phyloP scores from a whole-genome alignment of 2,797 vertebrate species.

The Rallus crepitans region DNA sequence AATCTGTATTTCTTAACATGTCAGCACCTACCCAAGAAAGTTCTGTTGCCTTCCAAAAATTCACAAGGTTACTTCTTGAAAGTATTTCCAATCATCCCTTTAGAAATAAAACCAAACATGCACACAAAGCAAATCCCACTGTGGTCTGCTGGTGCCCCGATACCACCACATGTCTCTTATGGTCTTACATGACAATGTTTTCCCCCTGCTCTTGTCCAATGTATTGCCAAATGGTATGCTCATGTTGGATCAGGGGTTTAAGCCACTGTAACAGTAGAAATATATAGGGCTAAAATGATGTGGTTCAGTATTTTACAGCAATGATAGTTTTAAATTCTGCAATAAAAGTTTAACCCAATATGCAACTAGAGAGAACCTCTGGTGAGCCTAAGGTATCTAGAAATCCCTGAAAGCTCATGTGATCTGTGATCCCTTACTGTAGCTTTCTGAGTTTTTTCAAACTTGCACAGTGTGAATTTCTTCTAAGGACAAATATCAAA shows the following conservation, averaged over 20 bases:
- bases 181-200: not conserved
- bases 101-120: not conserved
- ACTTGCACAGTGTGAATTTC: not conserved
- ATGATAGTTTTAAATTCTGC: not conserved
- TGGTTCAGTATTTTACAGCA: not conserved
- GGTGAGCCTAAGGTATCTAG: not conserved
- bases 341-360: not conserved
- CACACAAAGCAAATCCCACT: not conserved
- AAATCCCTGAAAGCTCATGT: not conserved
- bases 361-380: not conserved
- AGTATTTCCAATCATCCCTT: not conserved
- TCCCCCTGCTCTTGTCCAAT: not conserved
- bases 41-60: not conserved
- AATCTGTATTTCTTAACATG: not conserved
- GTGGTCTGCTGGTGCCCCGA: not conserved
- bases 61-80: not conserved
- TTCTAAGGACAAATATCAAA: constrained; percentile 37
- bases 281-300: not conserved
- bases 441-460: not conserved
- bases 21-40: not conserved
- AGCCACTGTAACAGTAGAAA: not conserved
- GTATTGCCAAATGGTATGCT: not conserved
- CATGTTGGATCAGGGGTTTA: constrained; percentile 1
- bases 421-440: not conserved
- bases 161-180: not conserved